Conservation (phyloP, 1,140 invertebrate species). For the Nilaparvata lugens region DNA sequence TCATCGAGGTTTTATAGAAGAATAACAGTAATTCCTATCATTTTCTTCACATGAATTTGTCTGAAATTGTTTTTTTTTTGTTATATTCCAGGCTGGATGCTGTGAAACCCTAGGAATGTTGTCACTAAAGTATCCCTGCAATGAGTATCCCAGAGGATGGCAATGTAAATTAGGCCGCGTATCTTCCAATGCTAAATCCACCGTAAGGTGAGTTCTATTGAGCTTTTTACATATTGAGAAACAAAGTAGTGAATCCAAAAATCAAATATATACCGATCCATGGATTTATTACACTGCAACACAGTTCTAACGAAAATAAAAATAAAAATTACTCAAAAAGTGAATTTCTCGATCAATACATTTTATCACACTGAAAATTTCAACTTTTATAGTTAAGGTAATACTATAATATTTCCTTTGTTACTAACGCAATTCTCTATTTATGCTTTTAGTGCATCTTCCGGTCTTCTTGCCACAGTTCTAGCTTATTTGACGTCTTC, state of each 20-base stretch:
- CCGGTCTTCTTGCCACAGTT: conserved; percentile 36
- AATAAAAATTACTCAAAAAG: too few species aligned
- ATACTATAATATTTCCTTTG: too few species aligned
- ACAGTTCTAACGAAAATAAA: too few species aligned
- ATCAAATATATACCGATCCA: too few species aligned
- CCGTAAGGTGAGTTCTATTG: conserved; percentile 6
- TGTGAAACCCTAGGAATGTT: conserved; percentile 42
- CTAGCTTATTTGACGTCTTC: conserved; percentile 48
- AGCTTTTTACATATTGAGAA: neutral
- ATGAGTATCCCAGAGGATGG: conserved; percentile 43
- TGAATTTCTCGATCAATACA: too few species aligned
- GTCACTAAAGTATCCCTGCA: conserved; percentile 39
- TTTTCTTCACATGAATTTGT: too few species aligned
- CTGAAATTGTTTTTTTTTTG: neutral
- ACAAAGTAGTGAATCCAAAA: too few species aligned
- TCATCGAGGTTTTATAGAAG: too few species aligned
- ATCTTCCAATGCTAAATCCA: conserved; percentile 5
- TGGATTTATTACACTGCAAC: too few species aligned
- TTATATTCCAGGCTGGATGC: conserved; percentile 36
- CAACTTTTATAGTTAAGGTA: too few species aligned
- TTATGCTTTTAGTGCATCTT: conserved; percentile 15
- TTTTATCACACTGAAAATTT: too few species aligned
- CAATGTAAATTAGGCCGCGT: conserved; percentile 30
- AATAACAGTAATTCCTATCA: too few species aligned
- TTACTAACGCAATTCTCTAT: neutral